phyloP scores from a whole-genome alignment of 2,797 vertebrate species.

The Phataginus tricuspis region DNA sequence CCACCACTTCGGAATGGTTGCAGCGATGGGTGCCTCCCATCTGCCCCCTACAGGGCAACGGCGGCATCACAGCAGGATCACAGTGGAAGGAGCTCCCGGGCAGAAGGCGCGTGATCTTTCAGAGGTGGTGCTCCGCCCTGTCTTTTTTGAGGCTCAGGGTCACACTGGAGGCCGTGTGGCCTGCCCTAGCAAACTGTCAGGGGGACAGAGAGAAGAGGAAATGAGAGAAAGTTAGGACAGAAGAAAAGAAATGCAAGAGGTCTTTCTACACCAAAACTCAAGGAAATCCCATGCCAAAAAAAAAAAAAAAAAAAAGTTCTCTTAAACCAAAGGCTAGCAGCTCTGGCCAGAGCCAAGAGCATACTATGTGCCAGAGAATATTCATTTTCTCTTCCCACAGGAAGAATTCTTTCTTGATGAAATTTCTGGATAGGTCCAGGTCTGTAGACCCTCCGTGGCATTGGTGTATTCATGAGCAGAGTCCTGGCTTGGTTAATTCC shows the following conservation, averaged over 20 bases:
- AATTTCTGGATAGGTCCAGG: not conserved
- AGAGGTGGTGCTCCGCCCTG: fast-evolving
- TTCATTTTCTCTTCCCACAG: not conserved
- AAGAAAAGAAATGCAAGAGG: not conserved
- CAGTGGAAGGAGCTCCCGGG: fast-evolving
- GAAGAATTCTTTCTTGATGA: not conserved
- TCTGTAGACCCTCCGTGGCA: not conserved
- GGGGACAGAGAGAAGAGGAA: not conserved
- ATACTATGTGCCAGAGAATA: fast-evolving
- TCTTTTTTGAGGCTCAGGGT: not conserved
- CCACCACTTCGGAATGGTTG: fast-evolving
- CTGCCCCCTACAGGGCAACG: fast-evolving
- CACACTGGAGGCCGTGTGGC: not conserved
- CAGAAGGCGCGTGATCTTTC: fast-evolving
- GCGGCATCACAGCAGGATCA: not conserved
- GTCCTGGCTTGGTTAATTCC: not conserved
- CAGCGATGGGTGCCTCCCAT: not conserved
- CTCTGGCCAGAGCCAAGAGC: not conserved
- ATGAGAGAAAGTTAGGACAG: not conserved
- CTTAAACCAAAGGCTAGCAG: not conserved
- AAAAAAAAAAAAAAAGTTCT: not conserved
- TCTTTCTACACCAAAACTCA: not conserved
- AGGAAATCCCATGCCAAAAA: not conserved
- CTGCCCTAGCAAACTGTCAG: not conserved
- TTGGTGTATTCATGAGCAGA: fast-evolving